Base-by-base conservation (phyloP, 2,888 invertebrate species). In the Synergus itoensis region DNA sequence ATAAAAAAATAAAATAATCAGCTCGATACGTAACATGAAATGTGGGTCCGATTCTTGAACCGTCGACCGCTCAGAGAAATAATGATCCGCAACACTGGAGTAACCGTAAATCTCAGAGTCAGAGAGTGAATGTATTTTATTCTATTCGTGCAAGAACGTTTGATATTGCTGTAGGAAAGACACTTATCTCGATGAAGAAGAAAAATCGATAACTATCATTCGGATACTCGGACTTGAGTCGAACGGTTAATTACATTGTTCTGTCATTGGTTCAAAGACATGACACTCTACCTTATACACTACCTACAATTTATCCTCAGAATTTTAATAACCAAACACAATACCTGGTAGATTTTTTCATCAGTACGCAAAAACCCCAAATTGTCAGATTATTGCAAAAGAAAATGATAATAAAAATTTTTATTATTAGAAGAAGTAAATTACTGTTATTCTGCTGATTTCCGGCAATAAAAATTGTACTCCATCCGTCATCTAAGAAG, bases 91-190 rank as follows among this genome's bases (percentile, higher is more conserved):
- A 21, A 60, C 21, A 60, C 21, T 18, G 21, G 21, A 21, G 45
- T 45, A 60, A 11, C 60, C 11, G 21, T 60, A 60, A 60, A 60
- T 60, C 60, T 60, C 21, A 18, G 18, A 57, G 60, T 11, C 60
- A 60, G 60, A 18, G 18, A 60, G 60, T 60, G 60, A 60, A 60
- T 60, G 48, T 48, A 16, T 48, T 48, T 48, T n/a, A 48, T 48
- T 48, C 16, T n/a, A 48, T 48, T 48, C 16, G 48, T 48, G 18
- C 60, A 1, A 60, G 60, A 11, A 60, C 18, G 11, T 60, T 60
- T 60, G n/a, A 60, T 60, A 60, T 60, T 21, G 60, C 21, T 18
- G 18, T 18, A 60, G 60, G 21, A 60, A 60, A 60, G 60, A 9
- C 21, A 60, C 60, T 60, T 60, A 60, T 18, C 60, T 60, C 21